Evolutionary conservation across 2,888 invertebrate genomes (phyloP).

Genomic region (Phalera bucephala): DNA sequence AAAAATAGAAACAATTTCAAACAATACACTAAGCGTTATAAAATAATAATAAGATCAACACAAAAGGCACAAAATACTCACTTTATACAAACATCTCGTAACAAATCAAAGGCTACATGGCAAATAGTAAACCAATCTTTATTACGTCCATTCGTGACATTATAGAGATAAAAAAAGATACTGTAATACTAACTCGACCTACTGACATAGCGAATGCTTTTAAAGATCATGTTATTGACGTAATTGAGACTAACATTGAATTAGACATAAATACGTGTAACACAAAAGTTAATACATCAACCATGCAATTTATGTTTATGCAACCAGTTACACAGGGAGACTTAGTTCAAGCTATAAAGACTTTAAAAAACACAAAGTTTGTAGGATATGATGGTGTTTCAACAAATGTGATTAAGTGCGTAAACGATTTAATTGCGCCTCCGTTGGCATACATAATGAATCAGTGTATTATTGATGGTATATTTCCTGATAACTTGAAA

Average conservation of each 20-base stretch:
- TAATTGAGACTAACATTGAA: not conserved
- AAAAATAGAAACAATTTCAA: too few relatives aligned
- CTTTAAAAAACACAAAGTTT: conserved; percentile 3
- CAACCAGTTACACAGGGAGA: not conserved
- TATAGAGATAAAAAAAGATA: not conserved
- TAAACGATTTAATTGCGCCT: not conserved
- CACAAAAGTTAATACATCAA: not conserved
- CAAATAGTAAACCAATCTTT: conserved; percentile 2
- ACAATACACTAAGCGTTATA: too few relatives aligned
- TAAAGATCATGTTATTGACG: conserved; percentile 3
- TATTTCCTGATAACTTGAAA: conserved; percentile 1
- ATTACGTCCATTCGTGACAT: not conserved
- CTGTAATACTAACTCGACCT: not conserved
- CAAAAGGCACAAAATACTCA: conserved; percentile 4
- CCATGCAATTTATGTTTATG: conserved; percentile 1
- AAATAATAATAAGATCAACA: not conserved
- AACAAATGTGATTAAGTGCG: conserved; percentile 2
- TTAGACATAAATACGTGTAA: not conserved
- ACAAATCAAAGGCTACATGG: conserved; percentile 6
- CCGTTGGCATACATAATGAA: not conserved
- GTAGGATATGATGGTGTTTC: conserved; percentile 3
- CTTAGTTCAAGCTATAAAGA: not conserved
- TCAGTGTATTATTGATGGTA: not conserved
- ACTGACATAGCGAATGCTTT: conserved; percentile 4
- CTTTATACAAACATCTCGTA: not conserved